A percentile compares a stretch with the other conserved stretches of the same genome.
phyloP scores from a whole-genome alignment of 2,797 vertebrate genomes.

The Notoglanidium macrostoma region DNA sequence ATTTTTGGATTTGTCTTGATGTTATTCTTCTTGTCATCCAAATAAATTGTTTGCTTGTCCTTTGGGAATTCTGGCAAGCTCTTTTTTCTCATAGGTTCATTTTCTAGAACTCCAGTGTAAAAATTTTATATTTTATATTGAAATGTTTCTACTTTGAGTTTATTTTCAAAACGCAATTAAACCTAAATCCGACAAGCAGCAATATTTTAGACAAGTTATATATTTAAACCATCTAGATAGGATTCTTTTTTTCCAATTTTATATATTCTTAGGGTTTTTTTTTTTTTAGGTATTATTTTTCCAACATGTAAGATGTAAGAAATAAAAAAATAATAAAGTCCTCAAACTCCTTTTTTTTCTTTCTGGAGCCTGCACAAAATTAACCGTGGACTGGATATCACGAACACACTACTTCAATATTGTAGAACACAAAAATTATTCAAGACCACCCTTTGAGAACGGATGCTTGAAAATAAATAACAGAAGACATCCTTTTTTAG shows the following conservation, averaged over 20 bases:
- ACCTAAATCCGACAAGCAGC: not conserved
- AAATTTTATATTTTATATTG: not conserved
- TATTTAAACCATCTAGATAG: not conserved
- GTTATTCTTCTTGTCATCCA: slow-evolving; percentile 5
- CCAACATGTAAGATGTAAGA: not conserved
- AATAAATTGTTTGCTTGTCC: slow-evolving; percentile 7
- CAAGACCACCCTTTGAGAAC: not conserved
- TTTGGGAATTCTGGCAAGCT: not conserved
- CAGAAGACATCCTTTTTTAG: slow-evolving; percentile 5
- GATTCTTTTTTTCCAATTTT: not conserved
- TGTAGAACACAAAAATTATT: not conserved
- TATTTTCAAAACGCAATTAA: too few relatives aligned
- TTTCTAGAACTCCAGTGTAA: not conserved
- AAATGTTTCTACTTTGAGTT: not conserved
- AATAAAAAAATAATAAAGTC: not conserved
- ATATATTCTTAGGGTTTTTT: not conserved
- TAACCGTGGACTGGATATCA: not conserved
- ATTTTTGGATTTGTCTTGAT: slow-evolving; percentile 4
- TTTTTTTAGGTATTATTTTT: not conserved
- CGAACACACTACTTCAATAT: not conserved
- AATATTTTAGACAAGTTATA: not conserved
- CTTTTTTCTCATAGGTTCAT: not conserved
- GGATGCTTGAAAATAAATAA: slow-evolving; percentile 2
- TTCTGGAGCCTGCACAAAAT: not conserved
- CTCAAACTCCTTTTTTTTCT: not conserved